Evolutionary conservation across 2,797 vertebrate genomes (phyloP).

Genomic region (Peromyscus nudipes): DNA sequence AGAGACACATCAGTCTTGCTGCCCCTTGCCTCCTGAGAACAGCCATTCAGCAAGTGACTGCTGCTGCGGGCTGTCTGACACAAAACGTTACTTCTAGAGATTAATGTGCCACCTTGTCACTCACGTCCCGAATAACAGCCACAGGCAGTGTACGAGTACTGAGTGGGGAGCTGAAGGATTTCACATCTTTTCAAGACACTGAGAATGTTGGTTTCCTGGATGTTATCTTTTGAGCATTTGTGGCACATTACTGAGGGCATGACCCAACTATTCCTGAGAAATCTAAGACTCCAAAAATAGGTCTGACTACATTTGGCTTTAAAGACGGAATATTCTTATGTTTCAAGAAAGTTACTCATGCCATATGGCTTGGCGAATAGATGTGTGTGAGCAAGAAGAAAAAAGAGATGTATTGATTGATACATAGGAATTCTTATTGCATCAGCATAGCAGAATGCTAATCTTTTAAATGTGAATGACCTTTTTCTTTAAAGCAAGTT

Average conservation of each 20-base stretch:
- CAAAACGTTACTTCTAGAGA: slow-evolving; percentile 10
- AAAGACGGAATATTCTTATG: slow-evolving; percentile 40
- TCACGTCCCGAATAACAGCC: background rate
- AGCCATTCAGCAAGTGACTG: background rate
- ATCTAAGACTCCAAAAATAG: slow-evolving; percentile 50
- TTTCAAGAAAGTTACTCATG: slow-evolving; percentile 50
- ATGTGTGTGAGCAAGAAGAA: background rate
- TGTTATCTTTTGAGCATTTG: slow-evolving; percentile 60
- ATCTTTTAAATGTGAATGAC: slow-evolving; percentile 12
- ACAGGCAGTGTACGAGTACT: background rate
- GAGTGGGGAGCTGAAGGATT: background rate
- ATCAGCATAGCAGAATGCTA: background rate
- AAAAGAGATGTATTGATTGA: slow-evolving; percentile 13
- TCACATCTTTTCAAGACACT: slow-evolving; percentile 44
- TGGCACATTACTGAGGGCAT: background rate
- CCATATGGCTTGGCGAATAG: slow-evolving; percentile 28
- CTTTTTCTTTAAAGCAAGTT: slow-evolving; percentile 13
- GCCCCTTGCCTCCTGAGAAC: background rate
- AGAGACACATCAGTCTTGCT: background rate
- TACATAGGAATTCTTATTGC: slow-evolving; percentile 14
- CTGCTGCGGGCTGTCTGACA: background rate
- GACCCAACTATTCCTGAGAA: slow-evolving; percentile 59
- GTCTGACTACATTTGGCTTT: slow-evolving; percentile 3
- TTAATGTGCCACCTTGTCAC: background rate
- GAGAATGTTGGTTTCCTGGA: slow-evolving; percentile 67